A percentile compares a stretch with the other conserved stretches of the same genome.
Evolutionary conservation across 2,113 vertebrate genomes (phyloP).

Genomic region (Phrynosoma platyrhinos): DNA sequence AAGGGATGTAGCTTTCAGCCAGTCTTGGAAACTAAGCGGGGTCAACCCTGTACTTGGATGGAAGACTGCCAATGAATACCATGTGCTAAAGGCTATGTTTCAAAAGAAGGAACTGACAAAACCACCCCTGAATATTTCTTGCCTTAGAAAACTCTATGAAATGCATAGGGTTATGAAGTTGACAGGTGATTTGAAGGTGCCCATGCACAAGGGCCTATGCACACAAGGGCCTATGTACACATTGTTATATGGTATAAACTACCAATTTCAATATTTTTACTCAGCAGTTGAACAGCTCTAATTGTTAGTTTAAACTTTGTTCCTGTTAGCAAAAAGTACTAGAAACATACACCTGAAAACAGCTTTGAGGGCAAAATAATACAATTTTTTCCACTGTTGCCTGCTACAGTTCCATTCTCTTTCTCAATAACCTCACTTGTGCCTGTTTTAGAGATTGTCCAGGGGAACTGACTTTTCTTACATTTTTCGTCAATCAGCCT

Average conservation of each 20-base stretch:
- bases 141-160: too few relatives aligned
- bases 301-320: neutral
- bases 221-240: neutral
- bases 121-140: too few relatives aligned
- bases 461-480: neutral
- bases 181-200: too few relatives aligned
- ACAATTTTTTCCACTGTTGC: neutral
- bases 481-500: neutral
- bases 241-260: neutral
- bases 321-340: neutral
- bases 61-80: too few relatives aligned
- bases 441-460: too few relatives aligned
- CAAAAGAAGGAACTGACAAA: too few relatives aligned
- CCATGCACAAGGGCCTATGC: neutral
- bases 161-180: too few relatives aligned
- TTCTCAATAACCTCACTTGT: neutral
- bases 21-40: neutral
- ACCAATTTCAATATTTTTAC: neutral
- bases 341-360: neutral
- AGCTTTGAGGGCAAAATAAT: neutral
- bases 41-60: neutral
- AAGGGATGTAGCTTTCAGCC: constrained; percentile 5
- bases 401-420: neutral
- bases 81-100: too few relatives aligned
- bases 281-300: neutral